Conservation (phyloP, 2,113 vertebrate genomes). For the Hydropotes inermis region DNA sequence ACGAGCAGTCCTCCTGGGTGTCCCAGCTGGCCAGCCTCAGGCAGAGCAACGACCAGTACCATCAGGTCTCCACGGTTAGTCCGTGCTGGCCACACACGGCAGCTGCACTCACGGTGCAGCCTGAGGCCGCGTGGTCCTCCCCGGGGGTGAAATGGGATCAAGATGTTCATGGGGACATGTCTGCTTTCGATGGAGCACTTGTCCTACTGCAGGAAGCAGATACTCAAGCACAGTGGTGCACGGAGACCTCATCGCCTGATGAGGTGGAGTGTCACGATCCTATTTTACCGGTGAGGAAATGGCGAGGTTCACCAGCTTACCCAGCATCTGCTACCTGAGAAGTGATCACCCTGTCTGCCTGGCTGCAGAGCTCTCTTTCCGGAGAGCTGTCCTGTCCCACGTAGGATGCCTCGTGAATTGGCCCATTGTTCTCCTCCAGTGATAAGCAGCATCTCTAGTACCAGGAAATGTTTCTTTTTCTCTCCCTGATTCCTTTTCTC, state of each 20-base stretch:
- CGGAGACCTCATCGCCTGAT: not conserved
- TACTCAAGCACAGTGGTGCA: rapidly evolving
- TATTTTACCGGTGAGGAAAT: not conserved
- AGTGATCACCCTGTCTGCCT: not conserved
- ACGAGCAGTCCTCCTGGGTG: slow-evolving; percentile 90
- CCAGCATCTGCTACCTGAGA: not conserved
- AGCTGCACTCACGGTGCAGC: rapidly evolving
- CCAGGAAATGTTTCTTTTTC: not conserved
- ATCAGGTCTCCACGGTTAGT: slow-evolving; percentile 85
- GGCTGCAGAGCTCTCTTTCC: not conserved
- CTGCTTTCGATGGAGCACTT: not conserved
- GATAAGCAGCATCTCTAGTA: not conserved
- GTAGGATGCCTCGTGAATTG: not conserved
- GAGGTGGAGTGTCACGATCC: not conserved
- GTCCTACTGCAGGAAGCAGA: not conserved
- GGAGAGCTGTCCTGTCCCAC: rapidly evolving
- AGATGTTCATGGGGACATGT: not conserved
- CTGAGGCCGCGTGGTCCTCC: not conserved
- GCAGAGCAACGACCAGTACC: slow-evolving; percentile 22
- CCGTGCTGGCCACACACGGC: rapidly evolving
- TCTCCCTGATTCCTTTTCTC: not conserved
- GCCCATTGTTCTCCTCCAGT: not conserved
- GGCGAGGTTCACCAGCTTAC: not conserved
- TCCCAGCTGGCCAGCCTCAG: slow-evolving; percentile 88
- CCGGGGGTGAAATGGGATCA: too few species aligned